Percentiles rank a stretch among this genome's conserved stretches.
phyloP scores from a whole-genome alignment of 1,140 invertebrate genomes.

The Tyrophagus putrescentiae region DNA sequence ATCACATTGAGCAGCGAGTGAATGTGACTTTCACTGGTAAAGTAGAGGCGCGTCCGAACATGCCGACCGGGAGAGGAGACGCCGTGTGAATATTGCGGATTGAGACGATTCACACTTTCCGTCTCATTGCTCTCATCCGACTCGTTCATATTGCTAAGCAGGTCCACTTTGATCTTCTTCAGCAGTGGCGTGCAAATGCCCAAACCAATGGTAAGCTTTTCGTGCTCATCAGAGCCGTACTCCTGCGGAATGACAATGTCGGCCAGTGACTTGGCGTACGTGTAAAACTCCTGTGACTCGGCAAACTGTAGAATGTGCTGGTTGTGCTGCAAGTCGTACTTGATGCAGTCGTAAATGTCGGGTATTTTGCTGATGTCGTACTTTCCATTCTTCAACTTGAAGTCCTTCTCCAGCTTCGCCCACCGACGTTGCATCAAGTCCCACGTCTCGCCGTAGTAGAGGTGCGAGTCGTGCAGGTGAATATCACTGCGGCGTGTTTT shows the following conservation, averaged over 20 bases:
- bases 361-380: slow-evolving; percentile 99
- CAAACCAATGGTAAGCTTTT: slow-evolving; percentile 91
- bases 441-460: slow-evolving; percentile 98
- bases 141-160: slow-evolving; percentile 68
- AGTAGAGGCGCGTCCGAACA: slow-evolving; percentile 79
- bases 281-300: slow-evolving; percentile 83
- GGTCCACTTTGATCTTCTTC: slow-evolving; percentile 86
- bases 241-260: slow-evolving; percentile 99
- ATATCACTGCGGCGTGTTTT: slow-evolving; percentile 57
- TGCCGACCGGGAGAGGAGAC: slow-evolving; percentile 93
- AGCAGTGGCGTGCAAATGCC: slow-evolving; percentile 91
- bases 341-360: slow-evolving; percentile 99
- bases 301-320: slow-evolving; percentile 85
- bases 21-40: slow-evolving; percentile 98
- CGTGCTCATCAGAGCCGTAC: slow-evolving; percentile 86
- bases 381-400: slow-evolving; percentile 64
- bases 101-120: slow-evolving; percentile 83
- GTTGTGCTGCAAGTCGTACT: slow-evolving; percentile 97
- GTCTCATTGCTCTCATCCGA: slow-evolving; percentile 43
- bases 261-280: slow-evolving; percentile 83
- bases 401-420: slow-evolving; percentile 98
- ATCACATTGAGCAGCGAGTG: slow-evolving; percentile 92
- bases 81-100: slow-evolving; percentile 92
- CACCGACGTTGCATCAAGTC: slow-evolving; percentile 93
- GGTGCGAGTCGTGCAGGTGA: slow-evolving; percentile 48